Evolutionary conservation across 2,888 invertebrate genomes (phyloP), one percentile per base, ranked within the genome.

Genomic region (Cheilosia variabilis): DNA sequence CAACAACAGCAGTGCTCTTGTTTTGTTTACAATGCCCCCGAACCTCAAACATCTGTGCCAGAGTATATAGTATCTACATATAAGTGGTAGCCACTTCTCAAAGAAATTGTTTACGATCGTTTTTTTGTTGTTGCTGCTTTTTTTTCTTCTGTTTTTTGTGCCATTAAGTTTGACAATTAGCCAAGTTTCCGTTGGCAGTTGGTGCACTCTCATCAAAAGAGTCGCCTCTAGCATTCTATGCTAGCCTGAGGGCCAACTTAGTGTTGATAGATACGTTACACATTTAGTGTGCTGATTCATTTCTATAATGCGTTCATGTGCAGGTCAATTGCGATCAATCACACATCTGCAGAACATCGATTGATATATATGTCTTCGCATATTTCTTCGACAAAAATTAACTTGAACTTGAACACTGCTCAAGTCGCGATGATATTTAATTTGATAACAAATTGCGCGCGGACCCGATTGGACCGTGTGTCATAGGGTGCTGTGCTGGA

Each of bases 321-420:
- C 80, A 58, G 84, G 84, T 84, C 80, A 84, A 53, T 53, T 80
- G 68, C 53, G 55, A 84, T 84, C 80, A 84, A 84, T 84, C 83
- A 52, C 50, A 34, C 41, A n/a, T 27, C 34, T 15, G 7, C 19
- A 19, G 27, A 10, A 24, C 13, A 5, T 27, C 1, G 53, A 27
- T 53, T 2, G 22, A 2, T 27, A 6, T 27, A 31, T 34, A 4
- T 37, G 19, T 57, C n/a, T n/a, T 7, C 13, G 50, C 15, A 7
- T 22, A 60, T 60, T 50, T 50, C 55, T 17, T 24, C 4, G 24
- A 22, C n/a, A 53, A 43, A 41, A 15, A 62, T 34, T 57, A 37
- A 19, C 45, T 27, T 55, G 47, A 65, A 65, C 65, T 65, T 50
- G 73, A 53, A 27, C 52, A 31, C 66, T 31, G 31, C 31, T 15